Base-by-base conservation (phyloP, 2,888 invertebrate genomes). In the Bugula neritina region DNA sequence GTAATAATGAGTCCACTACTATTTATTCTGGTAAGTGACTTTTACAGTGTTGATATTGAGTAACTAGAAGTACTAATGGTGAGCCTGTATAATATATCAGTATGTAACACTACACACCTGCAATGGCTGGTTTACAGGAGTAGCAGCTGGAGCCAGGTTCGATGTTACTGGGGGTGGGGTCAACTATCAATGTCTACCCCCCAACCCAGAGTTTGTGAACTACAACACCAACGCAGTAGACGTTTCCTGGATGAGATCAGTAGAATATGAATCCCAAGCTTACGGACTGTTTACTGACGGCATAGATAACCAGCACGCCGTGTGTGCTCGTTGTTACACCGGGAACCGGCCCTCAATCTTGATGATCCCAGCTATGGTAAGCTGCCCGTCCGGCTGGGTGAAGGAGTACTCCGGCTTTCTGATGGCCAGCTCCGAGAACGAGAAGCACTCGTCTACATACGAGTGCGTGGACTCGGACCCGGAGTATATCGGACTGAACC, bases 221-320 rank as follows among this genome's bases (percentile, higher is more conserved):
- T 63, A 63, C 63, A 63, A 63, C 31, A 13, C 31, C 63, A 10
- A 31, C 27, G 63, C 63, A 31, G 31, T n/a, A 63, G 63, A 27
- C n/a, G 63, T 63, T 17, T 63, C 63, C 27, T 63, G 63, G 63
- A 63, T 63, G 31, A 63, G 34, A 31, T 63, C 63, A n/a, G 63
- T 63, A 29, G 63, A 63, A n/a, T 63, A 63, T 63, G 63, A 63
- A n/a, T 63, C 63, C 10, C 63, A 63, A 27, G n/a, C 63, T 25
- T 63, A 63, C n/a, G 63, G 63, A 63, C 31, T 63, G 31, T 63
- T 63, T n/a, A 27, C 1, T 3, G 31, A 63, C n/a, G 17, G 31
- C 2, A 31, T 63, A 13, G 63, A 63, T 31, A 63, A 63, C 63
- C 21, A 21, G 10, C 63, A 63, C 63, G 63, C 63, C 31, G 63